Evolutionary conservation across 53 echinoderm and acorn worm genomes (phyloP).

Genomic region (Zoroaster sp.): DNA sequence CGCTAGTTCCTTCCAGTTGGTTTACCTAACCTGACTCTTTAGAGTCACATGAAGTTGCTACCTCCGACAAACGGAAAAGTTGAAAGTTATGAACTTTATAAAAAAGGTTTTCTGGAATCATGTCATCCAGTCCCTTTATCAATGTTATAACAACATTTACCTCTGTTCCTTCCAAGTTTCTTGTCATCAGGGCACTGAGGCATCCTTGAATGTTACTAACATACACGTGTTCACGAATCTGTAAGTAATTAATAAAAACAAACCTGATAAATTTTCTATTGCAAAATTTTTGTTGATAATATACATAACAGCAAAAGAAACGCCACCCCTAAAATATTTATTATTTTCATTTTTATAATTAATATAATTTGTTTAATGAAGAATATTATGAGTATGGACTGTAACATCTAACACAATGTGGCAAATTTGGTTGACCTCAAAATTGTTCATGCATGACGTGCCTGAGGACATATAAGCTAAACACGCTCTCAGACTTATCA

Average conservation of each 20-base stretch:
- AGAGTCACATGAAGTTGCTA: slow-evolving; percentile 65
- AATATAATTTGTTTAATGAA: background rate
- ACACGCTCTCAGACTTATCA: too few relatives aligned
- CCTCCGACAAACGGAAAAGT: slow-evolving; percentile 32
- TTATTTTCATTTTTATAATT: background rate
- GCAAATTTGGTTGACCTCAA: background rate
- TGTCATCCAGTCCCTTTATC: too few relatives aligned
- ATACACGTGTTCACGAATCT: slow-evolving; percentile 84
- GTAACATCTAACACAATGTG: too few relatives aligned
- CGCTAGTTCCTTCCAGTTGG: slow-evolving; percentile 78
- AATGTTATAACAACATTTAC: background rate
- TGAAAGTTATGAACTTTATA: background rate
- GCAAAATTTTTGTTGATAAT: background rate
- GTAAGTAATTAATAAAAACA: background rate
- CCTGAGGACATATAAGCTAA: too few relatives aligned
- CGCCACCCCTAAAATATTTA: background rate
- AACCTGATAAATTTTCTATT: background rate
- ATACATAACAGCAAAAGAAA: background rate
- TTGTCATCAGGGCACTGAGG: slow-evolving; percentile 75
- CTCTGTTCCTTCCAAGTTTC: slow-evolving; percentile 61
- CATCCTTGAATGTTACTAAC: slow-evolving; percentile 81
- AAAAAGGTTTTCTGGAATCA: background rate
- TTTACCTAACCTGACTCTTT: slow-evolving; percentile 77
- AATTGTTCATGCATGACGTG: background rate
- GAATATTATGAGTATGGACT: background rate